Conservation (phyloP, 1,140 invertebrate species). For the Anoplophora glabripennis region DNA sequence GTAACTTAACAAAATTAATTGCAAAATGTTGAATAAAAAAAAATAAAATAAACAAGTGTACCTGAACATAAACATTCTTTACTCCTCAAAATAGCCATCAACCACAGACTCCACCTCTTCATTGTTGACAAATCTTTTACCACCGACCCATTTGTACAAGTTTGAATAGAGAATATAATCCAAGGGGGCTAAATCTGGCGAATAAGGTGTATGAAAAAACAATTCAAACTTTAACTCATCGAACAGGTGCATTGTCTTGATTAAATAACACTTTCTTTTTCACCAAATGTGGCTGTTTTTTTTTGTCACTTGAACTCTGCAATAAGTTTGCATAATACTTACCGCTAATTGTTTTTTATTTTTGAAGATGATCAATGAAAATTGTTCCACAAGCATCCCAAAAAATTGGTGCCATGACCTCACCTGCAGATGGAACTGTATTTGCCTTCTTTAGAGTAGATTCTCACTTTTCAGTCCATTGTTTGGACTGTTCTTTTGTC, state of each 20-base stretch:
- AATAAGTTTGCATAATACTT: constrained; percentile 16
- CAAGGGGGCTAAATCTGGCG: too few relatives aligned
- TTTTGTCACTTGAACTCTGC: background rate
- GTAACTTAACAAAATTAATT: too few relatives aligned
- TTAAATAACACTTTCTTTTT: background rate
- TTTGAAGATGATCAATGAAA: constrained; percentile 12
- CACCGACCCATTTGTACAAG: background rate
- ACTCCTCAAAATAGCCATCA: too few relatives aligned
- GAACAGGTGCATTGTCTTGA: background rate
- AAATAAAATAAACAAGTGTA: too few relatives aligned
- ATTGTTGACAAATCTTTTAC: constrained; percentile 1
- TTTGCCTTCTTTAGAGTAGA: too few relatives aligned
- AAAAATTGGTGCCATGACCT: constrained; percentile 1
- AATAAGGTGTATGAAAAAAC: background rate
- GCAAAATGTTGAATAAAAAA: too few relatives aligned
- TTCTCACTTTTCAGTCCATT: constrained; percentile 1
- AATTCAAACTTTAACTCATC: constrained; percentile 2
- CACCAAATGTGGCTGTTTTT: constrained; percentile 1
- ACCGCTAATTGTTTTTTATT: constrained; percentile 16
- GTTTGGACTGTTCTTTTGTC: background rate
- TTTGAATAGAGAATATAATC: background rate
- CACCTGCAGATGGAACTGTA: background rate
- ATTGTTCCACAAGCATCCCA: constrained; percentile 6
- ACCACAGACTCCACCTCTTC: background rate
- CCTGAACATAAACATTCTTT: too few relatives aligned